A percentile compares a stretch with the other conserved stretches of the same genome.
Evolutionary conservation across 1,140 invertebrate species (phyloP).

Genomic region (Sarcophaga bullata): DNA sequence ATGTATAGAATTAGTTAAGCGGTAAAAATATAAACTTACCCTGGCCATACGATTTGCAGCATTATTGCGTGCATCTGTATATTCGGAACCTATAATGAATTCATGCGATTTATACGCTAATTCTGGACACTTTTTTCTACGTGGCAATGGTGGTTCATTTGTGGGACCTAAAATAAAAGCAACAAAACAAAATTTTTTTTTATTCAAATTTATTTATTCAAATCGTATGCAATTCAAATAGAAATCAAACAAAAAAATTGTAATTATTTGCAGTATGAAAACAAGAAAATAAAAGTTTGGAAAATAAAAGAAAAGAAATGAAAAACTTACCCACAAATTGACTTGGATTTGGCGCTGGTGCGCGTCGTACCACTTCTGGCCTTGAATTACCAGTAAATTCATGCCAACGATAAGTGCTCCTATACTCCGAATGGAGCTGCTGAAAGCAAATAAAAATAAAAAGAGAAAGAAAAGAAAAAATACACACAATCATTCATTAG

Average conservation of each 20-base stretch:
- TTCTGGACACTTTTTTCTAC: slow-evolving; percentile 87
- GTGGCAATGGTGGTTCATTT: slow-evolving; percentile 82
- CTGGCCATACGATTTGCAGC: slow-evolving; percentile 60
- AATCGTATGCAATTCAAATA: background rate
- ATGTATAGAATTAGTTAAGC: too few species aligned
- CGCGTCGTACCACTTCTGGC: slow-evolving; percentile 71
- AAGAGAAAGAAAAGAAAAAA: background rate
- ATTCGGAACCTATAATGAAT: slow-evolving; percentile 74
- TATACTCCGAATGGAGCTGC: slow-evolving; percentile 90
- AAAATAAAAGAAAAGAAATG: background rate
- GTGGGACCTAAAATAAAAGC: slow-evolving; percentile 54
- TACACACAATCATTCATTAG: background rate
- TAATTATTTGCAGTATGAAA: background rate
- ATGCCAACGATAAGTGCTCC: slow-evolving; percentile 93
- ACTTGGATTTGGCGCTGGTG: slow-evolving; percentile 70
- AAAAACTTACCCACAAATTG: slow-evolving; percentile 65
- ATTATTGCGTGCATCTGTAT: slow-evolving; percentile 62
- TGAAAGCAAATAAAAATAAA: slow-evolving; percentile 56
- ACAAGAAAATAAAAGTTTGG: background rate
- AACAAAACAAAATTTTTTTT: background rate
- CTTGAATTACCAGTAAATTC: slow-evolving; percentile 81
- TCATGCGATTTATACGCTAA: slow-evolving; percentile 86
- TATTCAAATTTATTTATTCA: background rate
- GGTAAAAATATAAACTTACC: slow-evolving; percentile 50
- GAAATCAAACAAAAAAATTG: background rate